These are phyloP conservation scores for Vidua chalybeata DNA, from an alignment of 2,113 vertebrate genomes.

Conservation along the genomic window DNA sequence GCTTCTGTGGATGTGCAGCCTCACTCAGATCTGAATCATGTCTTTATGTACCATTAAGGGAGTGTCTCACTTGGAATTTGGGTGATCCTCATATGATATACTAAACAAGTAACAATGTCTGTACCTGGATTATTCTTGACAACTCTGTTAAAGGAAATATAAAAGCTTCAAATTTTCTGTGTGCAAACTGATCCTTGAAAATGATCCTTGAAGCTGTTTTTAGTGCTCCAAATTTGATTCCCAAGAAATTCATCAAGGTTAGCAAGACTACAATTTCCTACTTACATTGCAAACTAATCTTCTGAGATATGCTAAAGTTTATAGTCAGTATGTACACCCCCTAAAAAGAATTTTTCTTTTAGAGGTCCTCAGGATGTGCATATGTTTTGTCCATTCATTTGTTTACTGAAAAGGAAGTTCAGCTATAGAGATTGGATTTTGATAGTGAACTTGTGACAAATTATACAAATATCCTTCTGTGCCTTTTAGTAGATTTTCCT, in stretches of 20 bases:
- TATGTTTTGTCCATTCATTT: neutral
- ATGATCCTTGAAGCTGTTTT: neutral
- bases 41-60: neutral
- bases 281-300: neutral
- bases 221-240: neutral
- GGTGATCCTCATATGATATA: neutral
- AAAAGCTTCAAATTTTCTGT: neutral
- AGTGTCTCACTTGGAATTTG: neutral
- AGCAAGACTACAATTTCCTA: neutral
- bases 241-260: neutral
- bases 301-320: neutral
- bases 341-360: neutral
- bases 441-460: neutral
- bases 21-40: neutral
- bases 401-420: neutral
- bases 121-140: neutral
- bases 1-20: neutral
- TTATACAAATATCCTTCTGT: neutral
- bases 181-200: neutral
- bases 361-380: neutral
- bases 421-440: neutral
- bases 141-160: neutral
- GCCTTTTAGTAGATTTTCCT: neutral
- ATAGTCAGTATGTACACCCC: neutral
- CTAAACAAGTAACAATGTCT: neutral